Percentiles rank a stretch among this genome's conserved stretches.
phyloP scores from a whole-genome alignment of 2,113 vertebrate species.

The Chaetura pelagica region DNA sequence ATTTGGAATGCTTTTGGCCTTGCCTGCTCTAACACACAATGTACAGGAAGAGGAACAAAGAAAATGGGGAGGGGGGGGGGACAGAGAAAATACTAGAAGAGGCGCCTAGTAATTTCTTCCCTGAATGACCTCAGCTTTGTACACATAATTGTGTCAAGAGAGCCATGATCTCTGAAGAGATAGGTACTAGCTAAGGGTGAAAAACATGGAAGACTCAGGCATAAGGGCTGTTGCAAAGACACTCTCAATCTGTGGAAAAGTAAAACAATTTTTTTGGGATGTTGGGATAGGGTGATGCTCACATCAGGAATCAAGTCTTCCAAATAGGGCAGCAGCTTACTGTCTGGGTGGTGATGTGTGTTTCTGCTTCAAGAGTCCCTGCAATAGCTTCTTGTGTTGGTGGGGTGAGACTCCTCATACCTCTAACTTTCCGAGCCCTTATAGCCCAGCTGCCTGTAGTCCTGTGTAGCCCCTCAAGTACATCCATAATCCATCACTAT shows the following conservation, averaged over 20 bases:
- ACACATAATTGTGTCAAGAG: not conserved
- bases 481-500: not conserved
- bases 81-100: too few relatives aligned
- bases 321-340: not conserved
- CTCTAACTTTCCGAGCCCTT: not conserved
- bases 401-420: not conserved
- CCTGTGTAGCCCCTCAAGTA: not conserved
- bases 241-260: not conserved
- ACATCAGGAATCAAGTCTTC: not conserved
- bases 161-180: not conserved
- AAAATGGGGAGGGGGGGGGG: rapidly evolving
- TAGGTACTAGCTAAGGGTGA: not conserved
- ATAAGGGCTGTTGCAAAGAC: not conserved
- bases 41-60: not conserved
- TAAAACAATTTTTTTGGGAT: not conserved
- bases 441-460: not conserved
- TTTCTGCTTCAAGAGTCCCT: not conserved
- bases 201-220: not conserved
- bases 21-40: not conserved
- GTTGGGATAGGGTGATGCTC: not conserved
- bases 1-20: not conserved
- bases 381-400: not conserved
- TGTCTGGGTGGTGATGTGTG: not conserved
- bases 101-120: not conserved
- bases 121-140: not conserved